Percentiles rank a stretch among this genome's conserved stretches.
These are phyloP conservation scores for Cylindroiulus punctatus DNA, from an alignment of 2,888 invertebrate genomes.

Conservation along the genomic window DNA sequence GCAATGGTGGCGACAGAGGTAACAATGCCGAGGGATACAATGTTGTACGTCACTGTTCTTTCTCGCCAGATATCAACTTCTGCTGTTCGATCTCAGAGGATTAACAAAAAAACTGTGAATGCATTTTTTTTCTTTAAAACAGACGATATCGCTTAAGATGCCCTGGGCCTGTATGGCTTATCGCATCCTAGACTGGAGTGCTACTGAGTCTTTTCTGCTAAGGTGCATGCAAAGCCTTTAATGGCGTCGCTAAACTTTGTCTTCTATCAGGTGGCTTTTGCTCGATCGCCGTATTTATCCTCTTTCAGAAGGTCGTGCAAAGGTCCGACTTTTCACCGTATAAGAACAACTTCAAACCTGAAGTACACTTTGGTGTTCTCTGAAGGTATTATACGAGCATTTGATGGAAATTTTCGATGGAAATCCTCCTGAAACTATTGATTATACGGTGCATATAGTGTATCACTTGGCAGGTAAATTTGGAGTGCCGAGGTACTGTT, in stretches of 20 bases:
- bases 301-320: background rate
- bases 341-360: no score
- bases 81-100: slow-evolving; percentile 6
- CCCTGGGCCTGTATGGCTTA: background rate
- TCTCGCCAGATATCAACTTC: background rate
- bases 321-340: no score
- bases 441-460: no score
- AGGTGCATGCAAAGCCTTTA: background rate
- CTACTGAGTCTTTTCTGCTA: background rate
- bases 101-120: slow-evolving; percentile 6
- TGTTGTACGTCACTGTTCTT: background rate
- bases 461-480: no score
- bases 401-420: no score
- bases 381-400: no score
- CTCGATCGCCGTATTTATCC: background rate
- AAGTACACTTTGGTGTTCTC: no score
- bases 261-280: background rate
- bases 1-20: background rate
- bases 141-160: background rate
- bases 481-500: no score
- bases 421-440: no score
- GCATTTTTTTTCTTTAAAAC: background rate
- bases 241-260: background rate
- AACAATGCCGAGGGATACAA: background rate
- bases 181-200: background rate